Evolutionary conservation across 1,140 invertebrate species (phyloP).

Genomic region (Drosophila hydei): DNA sequence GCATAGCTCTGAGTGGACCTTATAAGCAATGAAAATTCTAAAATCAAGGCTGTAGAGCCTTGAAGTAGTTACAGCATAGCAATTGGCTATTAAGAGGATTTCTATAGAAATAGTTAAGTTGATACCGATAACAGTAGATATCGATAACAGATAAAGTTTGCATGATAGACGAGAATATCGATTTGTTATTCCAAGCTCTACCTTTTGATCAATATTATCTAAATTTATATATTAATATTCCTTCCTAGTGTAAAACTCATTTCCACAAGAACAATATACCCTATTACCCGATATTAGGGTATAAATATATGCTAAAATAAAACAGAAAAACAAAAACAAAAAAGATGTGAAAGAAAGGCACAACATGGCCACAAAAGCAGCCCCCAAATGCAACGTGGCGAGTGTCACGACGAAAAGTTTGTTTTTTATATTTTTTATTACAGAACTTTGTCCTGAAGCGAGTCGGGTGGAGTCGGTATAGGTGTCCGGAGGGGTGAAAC

Average conservation of each 20-base stretch:
- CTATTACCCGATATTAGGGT: neutral
- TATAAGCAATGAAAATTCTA: too few species aligned
- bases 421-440: slow-evolving; percentile 55
- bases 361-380: slow-evolving; percentile 34
- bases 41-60: too few species aligned
- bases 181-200: too few species aligned
- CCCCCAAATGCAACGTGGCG: slow-evolving; percentile 55
- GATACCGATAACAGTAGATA: too few species aligned
- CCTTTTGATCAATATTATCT: too few species aligned
- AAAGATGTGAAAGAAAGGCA: neutral
- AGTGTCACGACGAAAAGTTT: slow-evolving; percentile 67
- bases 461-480: neutral
- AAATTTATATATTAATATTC: too few species aligned
- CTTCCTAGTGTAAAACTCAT: neutral
- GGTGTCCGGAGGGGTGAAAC: slow-evolving; percentile 3
- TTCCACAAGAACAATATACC: neutral
- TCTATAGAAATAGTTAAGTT: too few species aligned
- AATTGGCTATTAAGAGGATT: too few species aligned
- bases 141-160: too few species aligned
- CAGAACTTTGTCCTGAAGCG: slow-evolving; percentile 59
- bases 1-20: too few species aligned
- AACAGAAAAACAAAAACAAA: slow-evolving; percentile 4
- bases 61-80: too few species aligned
- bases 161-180: too few species aligned
- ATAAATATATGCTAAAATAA: slow-evolving; percentile 10